Evolutionary conservation across 2,113 vertebrate genomes (phyloP).

Genomic region (Chionis minor): DNA sequence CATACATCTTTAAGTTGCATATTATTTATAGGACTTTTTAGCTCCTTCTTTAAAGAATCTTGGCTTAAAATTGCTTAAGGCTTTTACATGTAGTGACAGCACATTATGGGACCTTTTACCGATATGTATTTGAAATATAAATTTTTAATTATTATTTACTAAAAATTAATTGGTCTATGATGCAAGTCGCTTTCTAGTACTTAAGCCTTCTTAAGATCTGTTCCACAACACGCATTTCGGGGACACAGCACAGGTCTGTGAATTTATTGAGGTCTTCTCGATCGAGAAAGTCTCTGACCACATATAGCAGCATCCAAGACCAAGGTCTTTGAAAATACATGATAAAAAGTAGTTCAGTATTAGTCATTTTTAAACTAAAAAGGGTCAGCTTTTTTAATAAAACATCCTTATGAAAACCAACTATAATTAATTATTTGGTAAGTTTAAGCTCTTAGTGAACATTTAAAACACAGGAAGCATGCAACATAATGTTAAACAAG

Average conservation of each 20-base stretch:
- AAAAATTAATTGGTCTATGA: not conserved
- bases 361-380: not conserved
- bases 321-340: not conserved
- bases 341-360: not conserved
- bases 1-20: not conserved
- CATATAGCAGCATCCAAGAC: not conserved
- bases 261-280: not conserved
- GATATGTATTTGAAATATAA: not conserved
- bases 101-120: not conserved
- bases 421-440: not conserved
- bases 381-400: not conserved
- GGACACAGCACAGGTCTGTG: not conserved
- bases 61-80: not conserved
- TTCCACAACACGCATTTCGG: not conserved
- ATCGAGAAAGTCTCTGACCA: not conserved
- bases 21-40: slow-evolving; percentile 7
- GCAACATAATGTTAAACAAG: not conserved
- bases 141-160: not conserved
- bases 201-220: not conserved
- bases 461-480: not conserved
- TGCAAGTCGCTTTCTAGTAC: not conserved
- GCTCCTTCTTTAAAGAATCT: not conserved
- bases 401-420: not conserved
- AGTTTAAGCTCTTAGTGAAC: not conserved
- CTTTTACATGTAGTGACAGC: not conserved